These are phyloP conservation scores for Mugil cephalus DNA, from an alignment of 2,113 vertebrate species.

Conservation along the genomic window DNA sequence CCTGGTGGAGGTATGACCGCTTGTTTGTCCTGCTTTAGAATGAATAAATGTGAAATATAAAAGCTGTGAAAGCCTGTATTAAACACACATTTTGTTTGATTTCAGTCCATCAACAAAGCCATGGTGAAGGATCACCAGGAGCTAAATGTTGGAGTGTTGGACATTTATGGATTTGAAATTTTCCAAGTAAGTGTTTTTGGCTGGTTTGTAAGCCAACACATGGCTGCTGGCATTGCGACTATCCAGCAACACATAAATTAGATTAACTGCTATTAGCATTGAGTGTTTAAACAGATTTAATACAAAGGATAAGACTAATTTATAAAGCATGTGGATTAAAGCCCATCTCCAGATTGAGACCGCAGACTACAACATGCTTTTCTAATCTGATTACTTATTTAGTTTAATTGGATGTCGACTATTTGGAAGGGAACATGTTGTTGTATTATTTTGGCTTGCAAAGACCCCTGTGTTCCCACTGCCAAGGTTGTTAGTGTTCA, in stretches of 20 bases:
- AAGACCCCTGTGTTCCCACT: background rate
- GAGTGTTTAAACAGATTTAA: conserved; percentile 70
- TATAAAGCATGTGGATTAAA: conserved; percentile 69
- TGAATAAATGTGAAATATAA: background rate
- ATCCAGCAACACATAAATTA: conserved; percentile 40
- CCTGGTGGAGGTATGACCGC: conserved; percentile 90
- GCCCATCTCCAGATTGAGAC: conserved; percentile 65
- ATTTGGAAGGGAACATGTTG: conserved; percentile 17
- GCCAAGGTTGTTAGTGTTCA: background rate
- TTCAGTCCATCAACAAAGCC: conserved; percentile 97
- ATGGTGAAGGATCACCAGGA: conserved; percentile 96
- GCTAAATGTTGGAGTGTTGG: conserved; percentile 94
- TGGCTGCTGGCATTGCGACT: conserved; percentile 3
- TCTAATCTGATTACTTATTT: conserved; percentile 75
- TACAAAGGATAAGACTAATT: conserved; percentile 62
- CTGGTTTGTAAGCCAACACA: conserved; percentile 8
- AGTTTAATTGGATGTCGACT: conserved; percentile 38
- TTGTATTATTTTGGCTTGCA: conserved; percentile 16
- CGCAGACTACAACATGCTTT: conserved; percentile 47
- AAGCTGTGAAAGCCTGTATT: background rate
- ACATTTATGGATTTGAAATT: conserved; percentile 99
- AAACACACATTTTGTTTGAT: conserved; percentile 34
- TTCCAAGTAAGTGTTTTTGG: conserved; percentile 88
- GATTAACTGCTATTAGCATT: conserved; percentile 59
- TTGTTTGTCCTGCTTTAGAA: background rate